A percentile compares a stretch with the other conserved stretches of the same genome.
These are phyloP conservation scores for Pelusios castaneus DNA, from an alignment of 2,113 vertebrate genomes.

Conservation along the genomic window DNA sequence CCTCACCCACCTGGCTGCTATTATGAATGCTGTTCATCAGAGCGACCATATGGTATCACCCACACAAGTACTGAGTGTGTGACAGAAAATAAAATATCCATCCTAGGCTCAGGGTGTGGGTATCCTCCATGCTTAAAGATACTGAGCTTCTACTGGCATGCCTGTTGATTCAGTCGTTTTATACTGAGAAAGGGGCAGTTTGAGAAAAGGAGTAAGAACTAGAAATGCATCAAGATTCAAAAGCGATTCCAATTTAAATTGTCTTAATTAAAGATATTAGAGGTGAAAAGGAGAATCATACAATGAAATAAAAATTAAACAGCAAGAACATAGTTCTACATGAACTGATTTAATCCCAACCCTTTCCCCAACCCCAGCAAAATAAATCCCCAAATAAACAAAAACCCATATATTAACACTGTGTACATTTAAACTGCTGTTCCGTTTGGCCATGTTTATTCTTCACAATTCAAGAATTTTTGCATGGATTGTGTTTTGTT, in stretches of 20 bases:
- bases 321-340: not conserved
- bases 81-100: not conserved
- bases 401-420: not conserved
- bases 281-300: not conserved
- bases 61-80: not conserved
- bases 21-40: not conserved
- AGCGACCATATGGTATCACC: not conserved
- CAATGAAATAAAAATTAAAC: not conserved
- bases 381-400: not conserved
- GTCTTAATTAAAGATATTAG: not conserved
- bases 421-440: not conserved
- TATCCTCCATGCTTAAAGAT: not conserved
- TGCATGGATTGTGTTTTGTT: not conserved
- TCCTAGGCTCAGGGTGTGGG: fast-evolving
- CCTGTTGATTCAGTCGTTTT: not conserved
- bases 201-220: not conserved
- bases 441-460: not conserved
- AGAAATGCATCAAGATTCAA: not conserved
- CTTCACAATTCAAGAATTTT: not conserved
- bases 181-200: not conserved
- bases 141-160: not conserved
- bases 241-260: not conserved
- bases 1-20: not conserved
- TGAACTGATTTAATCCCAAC: not conserved
- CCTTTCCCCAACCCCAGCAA: not conserved